Conservation (phyloP, 2,888 invertebrate species). For the Pemphredon lugubris region DNA sequence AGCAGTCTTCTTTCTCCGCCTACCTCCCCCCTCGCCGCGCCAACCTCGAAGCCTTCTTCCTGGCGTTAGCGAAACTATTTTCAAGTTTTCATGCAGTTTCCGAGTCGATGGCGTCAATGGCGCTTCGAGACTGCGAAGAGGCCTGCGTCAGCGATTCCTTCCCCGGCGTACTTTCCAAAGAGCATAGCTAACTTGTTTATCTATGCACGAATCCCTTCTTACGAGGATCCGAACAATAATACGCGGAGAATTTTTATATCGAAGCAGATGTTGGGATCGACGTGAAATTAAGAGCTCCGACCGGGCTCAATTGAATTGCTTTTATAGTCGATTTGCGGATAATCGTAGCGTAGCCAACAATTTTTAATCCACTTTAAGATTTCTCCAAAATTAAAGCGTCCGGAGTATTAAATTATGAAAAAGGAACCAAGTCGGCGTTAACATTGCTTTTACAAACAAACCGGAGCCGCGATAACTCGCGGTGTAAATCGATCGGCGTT, state of each 20-base stretch:
- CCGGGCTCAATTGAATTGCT: no score
- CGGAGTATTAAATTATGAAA: no score
- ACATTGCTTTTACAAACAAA: no score
- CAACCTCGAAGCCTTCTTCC: slow-evolving; percentile 40
- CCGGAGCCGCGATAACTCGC: no score
- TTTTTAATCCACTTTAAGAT: no score
- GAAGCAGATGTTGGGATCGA: not conserved
- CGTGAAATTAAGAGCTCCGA: no score
- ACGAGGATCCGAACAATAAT: not conserved
- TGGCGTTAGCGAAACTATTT: slow-evolving; percentile 72
- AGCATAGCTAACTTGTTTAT: slow-evolving; percentile 53
- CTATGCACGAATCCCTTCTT: slow-evolving; percentile 27
- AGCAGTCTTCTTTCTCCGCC: slow-evolving; percentile 43
- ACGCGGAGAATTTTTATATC: not conserved
- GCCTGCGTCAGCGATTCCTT: slow-evolving; percentile 58
- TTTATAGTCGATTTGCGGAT: no score
- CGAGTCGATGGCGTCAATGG: slow-evolving; percentile 67
- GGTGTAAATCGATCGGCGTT: slow-evolving; percentile 17
- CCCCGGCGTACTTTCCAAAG: slow-evolving; percentile 21
- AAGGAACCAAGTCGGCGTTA: no score
- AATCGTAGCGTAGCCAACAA: no score
- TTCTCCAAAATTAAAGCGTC: no score
- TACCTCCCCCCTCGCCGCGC: slow-evolving; percentile 21
- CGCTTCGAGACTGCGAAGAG: slow-evolving; percentile 44
- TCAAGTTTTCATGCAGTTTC: slow-evolving; percentile 75